phyloP scores from a whole-genome alignment of 2,797 vertebrate species.

The Gymnothorax javanicus region DNA sequence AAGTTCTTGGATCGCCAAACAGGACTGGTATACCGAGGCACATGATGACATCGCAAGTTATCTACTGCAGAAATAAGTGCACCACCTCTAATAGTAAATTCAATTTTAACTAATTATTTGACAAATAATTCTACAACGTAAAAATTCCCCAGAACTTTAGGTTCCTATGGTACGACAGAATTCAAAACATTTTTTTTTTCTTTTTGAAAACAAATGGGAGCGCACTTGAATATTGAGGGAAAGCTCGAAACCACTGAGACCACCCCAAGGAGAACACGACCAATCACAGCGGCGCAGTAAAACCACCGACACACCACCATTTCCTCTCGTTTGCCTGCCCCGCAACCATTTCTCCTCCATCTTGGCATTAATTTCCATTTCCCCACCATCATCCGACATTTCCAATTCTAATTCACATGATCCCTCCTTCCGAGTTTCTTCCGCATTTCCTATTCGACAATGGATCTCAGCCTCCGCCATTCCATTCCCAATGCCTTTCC shows the following conservation, averaged over 20 bases:
- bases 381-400: background rate
- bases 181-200: background rate
- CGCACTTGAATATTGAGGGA: background rate
- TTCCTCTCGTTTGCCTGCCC: background rate
- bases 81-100: background rate
- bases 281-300: background rate
- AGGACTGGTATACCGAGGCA: background rate
- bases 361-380: background rate
- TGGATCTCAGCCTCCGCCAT: background rate
- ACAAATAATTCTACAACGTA: too few relatives aligned
- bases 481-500: conserved; percentile 29
- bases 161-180: background rate
- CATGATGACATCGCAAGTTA: conserved; percentile 19
- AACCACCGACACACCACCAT: background rate
- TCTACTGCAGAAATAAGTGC: background rate
- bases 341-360: background rate
- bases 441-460: background rate
- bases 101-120: background rate
- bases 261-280: background rate
- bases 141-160: too few relatives aligned
- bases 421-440: background rate
- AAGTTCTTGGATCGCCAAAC: background rate
- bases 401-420: background rate
- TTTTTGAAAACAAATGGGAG: background rate
- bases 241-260: background rate